Conservation (phyloP, 1,140 invertebrate species). For the Trichoplusia ni region DNA sequence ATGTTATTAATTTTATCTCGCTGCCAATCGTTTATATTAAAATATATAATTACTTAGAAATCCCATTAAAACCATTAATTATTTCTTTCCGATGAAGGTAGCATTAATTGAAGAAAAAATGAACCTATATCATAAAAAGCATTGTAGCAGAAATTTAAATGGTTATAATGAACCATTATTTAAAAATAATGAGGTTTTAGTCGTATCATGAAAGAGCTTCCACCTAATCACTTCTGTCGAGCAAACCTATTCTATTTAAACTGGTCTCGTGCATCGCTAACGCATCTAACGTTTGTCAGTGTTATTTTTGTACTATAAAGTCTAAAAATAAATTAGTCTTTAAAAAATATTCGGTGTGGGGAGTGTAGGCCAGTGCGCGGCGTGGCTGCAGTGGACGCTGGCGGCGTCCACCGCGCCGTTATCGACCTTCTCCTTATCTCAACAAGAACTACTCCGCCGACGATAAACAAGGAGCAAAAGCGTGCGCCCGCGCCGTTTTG, state of each 20-base stretch:
- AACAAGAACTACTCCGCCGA: conserved; percentile 64
- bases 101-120: neutral
- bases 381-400: conserved; percentile 40
- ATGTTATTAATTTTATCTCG: no score
- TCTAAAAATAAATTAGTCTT: conserved; percentile 75
- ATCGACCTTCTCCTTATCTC: conserved; percentile 73
- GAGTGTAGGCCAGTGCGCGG: conserved; percentile 41
- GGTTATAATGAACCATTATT: conserved; percentile 10
- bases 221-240: no score
- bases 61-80: neutral
- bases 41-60: no score
- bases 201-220: no score
- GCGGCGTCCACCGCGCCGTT: conserved; percentile 49
- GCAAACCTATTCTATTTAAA: no score
- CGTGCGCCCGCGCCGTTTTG: conserved; percentile 76
- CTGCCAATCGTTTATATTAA: no score
- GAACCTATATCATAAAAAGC: neutral
- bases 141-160: neutral
- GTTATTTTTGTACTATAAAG: conserved; percentile 64
- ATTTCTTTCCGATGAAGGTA: neutral
- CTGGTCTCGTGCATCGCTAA: conserved; percentile 45
- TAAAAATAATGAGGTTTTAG: neutral
- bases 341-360: conserved; percentile 57
- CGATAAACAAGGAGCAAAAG: conserved; percentile 78
- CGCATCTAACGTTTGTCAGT: conserved; percentile 54